Evolutionary conservation across 2,113 vertebrate species (phyloP).

Genomic region (Chaetops frenatus): DNA sequence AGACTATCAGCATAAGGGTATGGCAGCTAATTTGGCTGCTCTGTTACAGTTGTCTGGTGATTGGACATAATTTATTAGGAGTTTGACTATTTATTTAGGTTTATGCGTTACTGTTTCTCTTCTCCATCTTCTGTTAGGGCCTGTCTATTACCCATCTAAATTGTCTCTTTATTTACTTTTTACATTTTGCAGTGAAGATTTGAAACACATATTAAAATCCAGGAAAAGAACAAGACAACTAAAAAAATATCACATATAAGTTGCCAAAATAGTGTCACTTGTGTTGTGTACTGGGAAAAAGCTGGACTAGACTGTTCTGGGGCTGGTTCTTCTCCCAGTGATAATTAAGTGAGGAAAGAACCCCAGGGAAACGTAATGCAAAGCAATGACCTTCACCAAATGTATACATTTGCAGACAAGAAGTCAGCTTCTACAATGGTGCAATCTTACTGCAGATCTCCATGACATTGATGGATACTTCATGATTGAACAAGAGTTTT

Average conservation of each 20-base stretch:
- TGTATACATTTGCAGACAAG: background rate
- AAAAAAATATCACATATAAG: background rate
- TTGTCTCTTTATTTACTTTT: background rate
- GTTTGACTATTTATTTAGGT: constrained; percentile 17
- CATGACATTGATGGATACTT: background rate
- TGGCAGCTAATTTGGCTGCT: constrained; percentile 34
- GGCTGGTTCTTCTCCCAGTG: background rate
- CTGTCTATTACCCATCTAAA: background rate
- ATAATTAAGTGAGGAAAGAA: background rate
- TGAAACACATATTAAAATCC: background rate
- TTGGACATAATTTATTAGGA: constrained; percentile 37
- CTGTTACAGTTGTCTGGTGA: background rate
- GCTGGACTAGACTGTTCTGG: background rate
- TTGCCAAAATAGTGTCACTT: constrained; percentile 29
- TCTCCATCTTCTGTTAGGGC: background rate
- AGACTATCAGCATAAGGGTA: background rate
- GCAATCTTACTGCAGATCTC: background rate
- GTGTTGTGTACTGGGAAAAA: constrained; percentile 8
- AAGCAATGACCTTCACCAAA: background rate
- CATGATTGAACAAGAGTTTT: background rate
- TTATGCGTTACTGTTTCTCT: constrained; percentile 4
- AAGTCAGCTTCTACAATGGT: background rate
- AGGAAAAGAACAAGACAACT: background rate
- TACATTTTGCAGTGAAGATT: background rate
- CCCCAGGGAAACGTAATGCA: background rate